A percentile compares a stretch with the other conserved stretches of the same genome.
These are phyloP conservation scores for Xenentodon cancila DNA, from an alignment of 2,797 vertebrate genomes.

Conservation along the genomic window DNA sequence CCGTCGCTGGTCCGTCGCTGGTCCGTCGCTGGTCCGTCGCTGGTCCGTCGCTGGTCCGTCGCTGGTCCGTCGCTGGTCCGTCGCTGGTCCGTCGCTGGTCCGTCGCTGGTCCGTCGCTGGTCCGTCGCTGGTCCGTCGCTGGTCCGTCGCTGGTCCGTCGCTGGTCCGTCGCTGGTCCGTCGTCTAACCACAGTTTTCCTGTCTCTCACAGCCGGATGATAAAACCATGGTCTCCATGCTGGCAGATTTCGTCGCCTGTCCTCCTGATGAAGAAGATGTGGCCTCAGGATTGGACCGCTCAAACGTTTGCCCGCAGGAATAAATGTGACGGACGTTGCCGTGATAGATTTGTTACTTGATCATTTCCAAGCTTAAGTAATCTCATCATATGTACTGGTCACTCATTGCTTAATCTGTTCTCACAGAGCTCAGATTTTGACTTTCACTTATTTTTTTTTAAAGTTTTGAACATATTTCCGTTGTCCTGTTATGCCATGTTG, in stretches of 20 bases:
- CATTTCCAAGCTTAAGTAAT: slow-evolving; percentile 22
- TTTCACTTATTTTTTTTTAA: neutral
- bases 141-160: too few species aligned
- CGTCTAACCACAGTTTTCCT: too few species aligned
- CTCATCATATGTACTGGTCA: neutral
- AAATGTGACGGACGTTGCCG: slow-evolving; percentile 1
- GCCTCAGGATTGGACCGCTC: slow-evolving; percentile 53
- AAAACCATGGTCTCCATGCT: slow-evolving; percentile 89
- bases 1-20: too few species aligned
- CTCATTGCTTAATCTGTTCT: neutral
- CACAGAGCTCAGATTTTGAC: slow-evolving; percentile 1
- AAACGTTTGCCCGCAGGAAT: slow-evolving; percentile 12
- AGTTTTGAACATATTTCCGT: neutral
- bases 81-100: too few species aligned
- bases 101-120: too few species aligned
- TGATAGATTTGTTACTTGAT: neutral
- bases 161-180: too few species aligned
- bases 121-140: too few species aligned
- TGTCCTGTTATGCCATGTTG: neutral
- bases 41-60: too few species aligned
- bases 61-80: too few species aligned
- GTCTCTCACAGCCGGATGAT: slow-evolving; percentile 74
- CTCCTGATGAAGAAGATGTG: slow-evolving; percentile 87
- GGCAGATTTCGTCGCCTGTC: slow-evolving; percentile 91
- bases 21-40: too few species aligned